A percentile compares a stretch with the other conserved stretches of the same genome.
Conservation (phyloP, 2,888 invertebrate species). For the Chymomyza amoena region DNA sequence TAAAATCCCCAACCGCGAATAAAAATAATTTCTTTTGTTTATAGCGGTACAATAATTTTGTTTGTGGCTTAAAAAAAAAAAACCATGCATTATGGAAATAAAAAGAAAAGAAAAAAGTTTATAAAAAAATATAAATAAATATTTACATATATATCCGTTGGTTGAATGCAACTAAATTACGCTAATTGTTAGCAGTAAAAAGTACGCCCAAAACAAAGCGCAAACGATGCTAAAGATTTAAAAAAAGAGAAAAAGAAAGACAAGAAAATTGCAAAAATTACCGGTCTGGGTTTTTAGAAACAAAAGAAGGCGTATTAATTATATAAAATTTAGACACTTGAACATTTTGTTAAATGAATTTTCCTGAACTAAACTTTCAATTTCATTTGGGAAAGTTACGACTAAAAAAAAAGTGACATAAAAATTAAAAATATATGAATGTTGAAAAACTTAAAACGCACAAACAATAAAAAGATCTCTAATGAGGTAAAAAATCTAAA, state of each 20-base stretch:
- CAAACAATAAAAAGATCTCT: neutral
- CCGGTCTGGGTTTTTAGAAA: neutral
- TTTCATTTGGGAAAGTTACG: slow-evolving; percentile 48
- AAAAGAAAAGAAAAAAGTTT: slow-evolving; percentile 10
- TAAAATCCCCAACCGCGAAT: slow-evolving; percentile 1
- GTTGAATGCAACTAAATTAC: slow-evolving; percentile 70
- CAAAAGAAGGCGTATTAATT: slow-evolving; percentile 27
- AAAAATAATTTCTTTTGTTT: slow-evolving; percentile 13
- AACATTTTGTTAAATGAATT: slow-evolving; percentile 36
- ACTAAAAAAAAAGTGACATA: slow-evolving; percentile 27
- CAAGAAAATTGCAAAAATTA: slow-evolving; percentile 12
- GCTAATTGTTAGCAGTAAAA: slow-evolving; percentile 48
- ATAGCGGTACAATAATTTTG: neutral
- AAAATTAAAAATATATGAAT: slow-evolving; percentile 34
- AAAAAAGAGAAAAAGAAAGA: slow-evolving; percentile 23
- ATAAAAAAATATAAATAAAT: slow-evolving; percentile 3
- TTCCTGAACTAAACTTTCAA: slow-evolving; percentile 45
- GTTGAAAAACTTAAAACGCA: slow-evolving; percentile 12
- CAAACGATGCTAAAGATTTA: slow-evolving; percentile 39
- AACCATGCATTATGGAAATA: slow-evolving; percentile 29
- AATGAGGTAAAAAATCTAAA: slow-evolving; percentile 43
- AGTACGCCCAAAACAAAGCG: slow-evolving; percentile 33
- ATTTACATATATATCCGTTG: slow-evolving; percentile 64
- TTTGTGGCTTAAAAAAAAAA: slow-evolving; percentile 10
- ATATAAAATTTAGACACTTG: slow-evolving; percentile 31